A percentile compares a stretch with the other conserved stretches of the same genome.
Conservation (phyloP, 1,140 invertebrate genomes). For the Aphis craccivora region DNA sequence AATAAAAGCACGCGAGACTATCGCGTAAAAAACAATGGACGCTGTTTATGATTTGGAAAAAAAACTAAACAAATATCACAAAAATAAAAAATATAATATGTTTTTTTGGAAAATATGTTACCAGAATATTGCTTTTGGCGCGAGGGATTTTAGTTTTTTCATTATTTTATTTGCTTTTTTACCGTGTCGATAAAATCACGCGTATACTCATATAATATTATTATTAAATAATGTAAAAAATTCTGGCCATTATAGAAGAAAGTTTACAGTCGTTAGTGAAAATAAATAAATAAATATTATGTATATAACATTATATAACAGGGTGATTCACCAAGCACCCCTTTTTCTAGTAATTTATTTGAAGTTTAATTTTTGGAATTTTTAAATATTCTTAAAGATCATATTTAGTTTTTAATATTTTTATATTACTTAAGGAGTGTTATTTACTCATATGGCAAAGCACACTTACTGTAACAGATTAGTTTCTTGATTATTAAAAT, state of each 20-base stretch:
- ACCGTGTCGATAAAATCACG: not conserved
- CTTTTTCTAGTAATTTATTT: too few species aligned
- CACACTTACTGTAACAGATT: too few species aligned
- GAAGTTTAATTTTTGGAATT: too few species aligned
- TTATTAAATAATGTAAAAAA: not conserved
- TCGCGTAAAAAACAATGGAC: not conserved
- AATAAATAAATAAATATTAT: too few species aligned
- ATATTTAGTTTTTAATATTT: too few species aligned
- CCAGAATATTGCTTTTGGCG: not conserved
- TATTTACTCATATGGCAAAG: too few species aligned
- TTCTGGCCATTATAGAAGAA: not conserved
- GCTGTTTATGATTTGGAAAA: constrained; percentile 11
- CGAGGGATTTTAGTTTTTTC: not conserved
- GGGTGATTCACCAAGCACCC: too few species aligned
- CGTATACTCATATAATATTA: not conserved
- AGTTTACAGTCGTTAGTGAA: too few species aligned
- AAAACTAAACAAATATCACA: not conserved
- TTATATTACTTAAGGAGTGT: too few species aligned
- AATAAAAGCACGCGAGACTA: not conserved
- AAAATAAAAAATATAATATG: not conserved
- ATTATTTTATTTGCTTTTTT: not conserved
- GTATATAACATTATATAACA: too few species aligned
- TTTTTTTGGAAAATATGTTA: constrained; percentile 25
- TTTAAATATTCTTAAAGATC: too few species aligned
- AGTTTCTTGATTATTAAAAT: too few species aligned